Conservation (phyloP, 1,140 invertebrate genomes). For the Tetramorium alpestre region DNA sequence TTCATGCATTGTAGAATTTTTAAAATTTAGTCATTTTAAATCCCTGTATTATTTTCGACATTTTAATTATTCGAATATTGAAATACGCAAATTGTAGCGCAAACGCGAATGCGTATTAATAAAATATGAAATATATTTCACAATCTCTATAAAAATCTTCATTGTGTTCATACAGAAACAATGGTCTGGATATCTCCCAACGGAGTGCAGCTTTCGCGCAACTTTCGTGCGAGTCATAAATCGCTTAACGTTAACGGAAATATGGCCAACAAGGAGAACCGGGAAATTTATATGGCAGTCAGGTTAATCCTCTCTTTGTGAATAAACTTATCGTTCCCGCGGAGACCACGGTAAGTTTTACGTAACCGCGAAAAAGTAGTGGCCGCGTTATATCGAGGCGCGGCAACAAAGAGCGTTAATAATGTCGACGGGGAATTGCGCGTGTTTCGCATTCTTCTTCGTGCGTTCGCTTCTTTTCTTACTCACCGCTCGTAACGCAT, state of each 20-base stretch:
- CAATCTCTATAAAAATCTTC: not conserved
- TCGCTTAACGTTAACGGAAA: slow-evolving; percentile 35
- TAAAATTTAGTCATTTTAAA: not conserved
- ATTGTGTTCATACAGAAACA: no score
- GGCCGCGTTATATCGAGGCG: not conserved
- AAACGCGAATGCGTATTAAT: not conserved
- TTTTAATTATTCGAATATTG: not conserved
- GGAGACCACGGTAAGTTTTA: slow-evolving; percentile 5
- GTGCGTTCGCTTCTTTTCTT: slow-evolving; percentile 1
- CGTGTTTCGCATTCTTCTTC: slow-evolving; percentile 23
- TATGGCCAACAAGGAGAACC: not conserved
- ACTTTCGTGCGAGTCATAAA: not conserved
- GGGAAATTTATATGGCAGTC: slow-evolving; percentile 11
- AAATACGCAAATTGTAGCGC: not conserved
- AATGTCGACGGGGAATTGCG: not conserved
- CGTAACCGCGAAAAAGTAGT: slow-evolving; percentile 26
- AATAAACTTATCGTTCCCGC: slow-evolving; percentile 33
- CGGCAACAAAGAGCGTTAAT: slow-evolving; percentile 26
- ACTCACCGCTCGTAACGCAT: not conserved
- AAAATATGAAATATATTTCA: not conserved
- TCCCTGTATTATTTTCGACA: not conserved
- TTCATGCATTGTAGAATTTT: not conserved
- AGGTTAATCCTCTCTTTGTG: slow-evolving; percentile 27
- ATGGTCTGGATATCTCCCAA: no score
- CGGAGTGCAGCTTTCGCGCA: not conserved